These are phyloP conservation scores for Halcyon leucocephala DNA, from an alignment of 2,797 vertebrate genomes.

Conservation along the genomic window DNA sequence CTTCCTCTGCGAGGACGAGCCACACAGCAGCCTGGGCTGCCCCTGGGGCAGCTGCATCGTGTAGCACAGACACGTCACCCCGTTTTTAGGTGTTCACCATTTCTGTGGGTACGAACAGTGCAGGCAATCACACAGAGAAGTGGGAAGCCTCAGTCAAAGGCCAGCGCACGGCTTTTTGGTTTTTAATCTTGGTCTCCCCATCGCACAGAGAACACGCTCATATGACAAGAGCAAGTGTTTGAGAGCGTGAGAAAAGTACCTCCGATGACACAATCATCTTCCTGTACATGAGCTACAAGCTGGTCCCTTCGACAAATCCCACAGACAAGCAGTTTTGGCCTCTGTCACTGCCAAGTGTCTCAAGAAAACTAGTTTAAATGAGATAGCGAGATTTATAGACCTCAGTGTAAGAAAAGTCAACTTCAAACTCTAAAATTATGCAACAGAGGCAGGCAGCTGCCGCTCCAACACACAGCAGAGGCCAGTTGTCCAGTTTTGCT, in stretches of 20 bases:
- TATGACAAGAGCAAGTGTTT: neutral
- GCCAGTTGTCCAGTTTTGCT: neutral
- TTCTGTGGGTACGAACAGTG: neutral
- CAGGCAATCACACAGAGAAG: neutral
- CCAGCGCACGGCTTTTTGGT: fast-evolving
- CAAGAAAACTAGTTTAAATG: neutral
- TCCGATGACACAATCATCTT: neutral
- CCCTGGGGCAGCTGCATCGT: fast-evolving
- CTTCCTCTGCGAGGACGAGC: neutral
- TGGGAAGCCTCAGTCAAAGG: neutral
- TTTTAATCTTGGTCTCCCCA: neutral
- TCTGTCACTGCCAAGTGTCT: fast-evolving
- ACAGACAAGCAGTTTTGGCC: neutral
- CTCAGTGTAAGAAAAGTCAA: neutral
- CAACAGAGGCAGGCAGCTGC: neutral
- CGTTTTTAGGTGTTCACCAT: fast-evolving
- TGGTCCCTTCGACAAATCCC: neutral
- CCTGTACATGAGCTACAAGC: fast-evolving
- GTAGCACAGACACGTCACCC: fast-evolving
- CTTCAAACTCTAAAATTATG: neutral
- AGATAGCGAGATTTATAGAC: neutral
- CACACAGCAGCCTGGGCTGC: neutral
- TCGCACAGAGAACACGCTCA: neutral
- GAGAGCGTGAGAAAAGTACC: neutral
- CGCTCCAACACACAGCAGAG: neutral